Base-by-base conservation (phyloP, 35 echinoderm and acorn worm species). In the Stichopus chloronotus region DNA sequence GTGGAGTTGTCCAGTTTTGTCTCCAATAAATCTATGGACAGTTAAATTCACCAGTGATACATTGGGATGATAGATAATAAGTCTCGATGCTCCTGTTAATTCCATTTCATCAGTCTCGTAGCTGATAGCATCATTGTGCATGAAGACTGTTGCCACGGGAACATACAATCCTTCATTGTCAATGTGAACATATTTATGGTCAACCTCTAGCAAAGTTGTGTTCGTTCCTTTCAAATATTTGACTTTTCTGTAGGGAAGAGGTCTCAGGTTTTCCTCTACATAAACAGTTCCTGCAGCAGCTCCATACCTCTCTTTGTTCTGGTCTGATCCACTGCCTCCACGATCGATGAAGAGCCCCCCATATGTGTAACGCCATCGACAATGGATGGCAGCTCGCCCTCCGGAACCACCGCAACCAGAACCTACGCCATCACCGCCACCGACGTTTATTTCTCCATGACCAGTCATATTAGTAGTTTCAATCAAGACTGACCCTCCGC, bases 91-190 rank as follows among this genome's bases (percentile, higher is more conserved):
- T 52, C 96, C 96, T 63, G 94, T 95, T 16, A 98, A 61, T 90
- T 98, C 96, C 72, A 98, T 78, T 79, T 98, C 96, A 92, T 98
- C 90, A 72, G 95, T 88, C 91, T 98, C 96, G 83, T 95, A 98
- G 3, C 55, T 53, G 19, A 87, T 82, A 11, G 96, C 88, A 25
- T 94, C 83, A 56, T 95, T 94, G 58, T 98, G 94, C 56, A 95
- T 84, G 21, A 98, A 58, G 92, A 98, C 90, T 77, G 96, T 93
- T 3, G 96, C 94, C 7, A 95, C 90, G 25, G 96, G 96, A 55
- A 98, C 96, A 65, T 80, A 25, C 16, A 88, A 58, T 21, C 93
- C 94, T 87, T 92, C 92, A 90, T 98, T 98, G 81, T 98, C 96
- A 55, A 98, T 72, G 72, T 98, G 96, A 20, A 98, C 52, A 84